phyloP scores from a whole-genome alignment of 2,113 vertebrate genomes.

The Malurus cyaneus region DNA sequence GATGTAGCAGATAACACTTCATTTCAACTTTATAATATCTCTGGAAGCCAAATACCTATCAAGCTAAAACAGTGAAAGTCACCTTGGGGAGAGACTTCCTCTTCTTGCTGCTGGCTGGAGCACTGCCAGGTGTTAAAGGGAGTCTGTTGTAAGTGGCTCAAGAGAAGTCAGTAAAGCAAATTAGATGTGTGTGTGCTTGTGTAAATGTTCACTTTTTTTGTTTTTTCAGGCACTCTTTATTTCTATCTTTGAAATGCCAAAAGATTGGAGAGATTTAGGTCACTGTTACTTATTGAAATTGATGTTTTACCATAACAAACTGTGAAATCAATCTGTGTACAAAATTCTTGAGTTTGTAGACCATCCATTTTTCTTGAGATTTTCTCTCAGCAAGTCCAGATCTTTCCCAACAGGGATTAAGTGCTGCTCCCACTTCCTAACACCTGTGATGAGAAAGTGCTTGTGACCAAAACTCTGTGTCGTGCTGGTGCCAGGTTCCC shows the following conservation, averaged over 20 bases:
- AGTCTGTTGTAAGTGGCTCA: background rate
- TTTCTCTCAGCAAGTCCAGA: background rate
- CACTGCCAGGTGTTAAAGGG: background rate
- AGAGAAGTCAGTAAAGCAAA: background rate
- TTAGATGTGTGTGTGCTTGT: background rate
- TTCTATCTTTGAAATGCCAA: background rate
- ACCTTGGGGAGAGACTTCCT: constrained; percentile 14
- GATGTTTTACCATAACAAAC: background rate
- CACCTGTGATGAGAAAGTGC: background rate
- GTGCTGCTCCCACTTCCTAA: background rate
- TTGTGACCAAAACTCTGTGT: background rate
- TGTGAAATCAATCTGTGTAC: background rate
- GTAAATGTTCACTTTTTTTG: background rate
- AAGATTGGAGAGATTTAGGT: background rate
- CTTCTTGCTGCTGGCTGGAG: background rate
- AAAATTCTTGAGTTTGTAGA: background rate
- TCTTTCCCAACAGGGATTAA: background rate
- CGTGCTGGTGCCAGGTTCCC: background rate
- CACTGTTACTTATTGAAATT: background rate
- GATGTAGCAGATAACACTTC: constrained; percentile 2
- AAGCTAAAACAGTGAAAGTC: constrained; percentile 15
- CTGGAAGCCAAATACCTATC: constrained; percentile 29
- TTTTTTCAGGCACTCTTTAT: background rate
- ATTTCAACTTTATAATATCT: constrained; percentile 20
- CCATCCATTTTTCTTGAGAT: background rate